phyloP scores from a whole-genome alignment of 2,113 vertebrate genomes.

The Cariama cristata region DNA sequence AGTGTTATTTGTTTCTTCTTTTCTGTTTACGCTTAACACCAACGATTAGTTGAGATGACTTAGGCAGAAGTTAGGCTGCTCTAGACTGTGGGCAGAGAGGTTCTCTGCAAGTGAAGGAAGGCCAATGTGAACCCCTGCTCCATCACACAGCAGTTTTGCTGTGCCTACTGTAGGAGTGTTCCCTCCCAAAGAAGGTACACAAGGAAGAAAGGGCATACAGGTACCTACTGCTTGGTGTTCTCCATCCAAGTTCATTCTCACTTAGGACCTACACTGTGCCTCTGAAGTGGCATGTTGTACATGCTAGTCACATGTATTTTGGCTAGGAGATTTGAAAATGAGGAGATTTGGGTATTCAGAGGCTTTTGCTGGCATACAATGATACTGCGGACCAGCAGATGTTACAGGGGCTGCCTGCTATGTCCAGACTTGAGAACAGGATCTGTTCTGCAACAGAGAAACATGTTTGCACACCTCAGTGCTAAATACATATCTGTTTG shows the following conservation, averaged over 20 bases:
- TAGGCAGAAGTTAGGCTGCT: not conserved
- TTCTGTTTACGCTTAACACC: not conserved
- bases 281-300: not conserved
- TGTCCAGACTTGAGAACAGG: not conserved
- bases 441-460: not conserved
- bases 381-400: not conserved
- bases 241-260: not conserved
- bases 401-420: not conserved
- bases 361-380: not conserved
- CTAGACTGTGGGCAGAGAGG: not conserved
- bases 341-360: not conserved
- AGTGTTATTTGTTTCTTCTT: not conserved
- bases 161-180: not conserved
- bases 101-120: not conserved
- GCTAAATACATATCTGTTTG: not conserved
- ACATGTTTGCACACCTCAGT: fast-evolving
- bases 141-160: not conserved
- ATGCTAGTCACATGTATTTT: fast-evolving
- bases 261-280: not conserved
- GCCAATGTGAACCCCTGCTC: not conserved
- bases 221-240: not conserved
- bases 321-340: fast-evolving
- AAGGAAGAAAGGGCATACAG: fast-evolving
- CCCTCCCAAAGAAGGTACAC: fast-evolving
- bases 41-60: fast-evolving